phyloP scores from a whole-genome alignment of 1,140 invertebrate genomes.

The Eupristina koningsbergeri region DNA sequence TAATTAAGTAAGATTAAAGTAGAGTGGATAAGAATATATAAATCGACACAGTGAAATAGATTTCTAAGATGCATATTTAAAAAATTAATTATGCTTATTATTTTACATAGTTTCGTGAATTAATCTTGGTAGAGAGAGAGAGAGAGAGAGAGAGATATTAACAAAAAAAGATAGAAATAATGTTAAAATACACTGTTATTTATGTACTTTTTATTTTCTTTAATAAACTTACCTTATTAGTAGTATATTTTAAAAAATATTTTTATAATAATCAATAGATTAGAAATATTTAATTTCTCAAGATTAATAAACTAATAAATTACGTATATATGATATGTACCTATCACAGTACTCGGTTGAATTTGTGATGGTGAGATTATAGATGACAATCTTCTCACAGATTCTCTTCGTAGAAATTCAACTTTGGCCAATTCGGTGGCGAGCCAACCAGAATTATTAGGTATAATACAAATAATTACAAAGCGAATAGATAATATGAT shows the following conservation, averaged over 20 bases:
- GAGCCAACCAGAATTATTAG: conserved; percentile 93
- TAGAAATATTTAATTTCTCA: neutral
- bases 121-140: too few species aligned
- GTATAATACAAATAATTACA: conserved; percentile 87
- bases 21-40: conserved; percentile 3
- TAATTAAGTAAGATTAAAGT: conserved; percentile 48
- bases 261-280: too few species aligned
- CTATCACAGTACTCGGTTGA: conserved; percentile 68
- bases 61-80: too few species aligned
- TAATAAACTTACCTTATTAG: too few species aligned
- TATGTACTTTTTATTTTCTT: too few species aligned
- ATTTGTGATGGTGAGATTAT: conserved; percentile 71
- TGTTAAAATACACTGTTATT: too few species aligned
- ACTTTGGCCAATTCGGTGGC: conserved; percentile 90
- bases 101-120: neutral
- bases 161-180: too few species aligned
- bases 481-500: conserved; percentile 88
- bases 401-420: conserved; percentile 84
- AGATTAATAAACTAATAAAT: conserved; percentile 21
- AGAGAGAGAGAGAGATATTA: too few species aligned
- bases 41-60: too few species aligned
- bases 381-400: conserved; percentile 74
- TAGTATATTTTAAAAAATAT: too few species aligned
- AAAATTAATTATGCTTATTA: too few species aligned
- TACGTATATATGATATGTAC: conserved; percentile 61